A percentile compares a stretch with the other conserved stretches of the same genome.
These are phyloP conservation scores for Rhagoletis pomonella DNA, from an alignment of 1,140 invertebrate genomes.

Conservation along the genomic window DNA sequence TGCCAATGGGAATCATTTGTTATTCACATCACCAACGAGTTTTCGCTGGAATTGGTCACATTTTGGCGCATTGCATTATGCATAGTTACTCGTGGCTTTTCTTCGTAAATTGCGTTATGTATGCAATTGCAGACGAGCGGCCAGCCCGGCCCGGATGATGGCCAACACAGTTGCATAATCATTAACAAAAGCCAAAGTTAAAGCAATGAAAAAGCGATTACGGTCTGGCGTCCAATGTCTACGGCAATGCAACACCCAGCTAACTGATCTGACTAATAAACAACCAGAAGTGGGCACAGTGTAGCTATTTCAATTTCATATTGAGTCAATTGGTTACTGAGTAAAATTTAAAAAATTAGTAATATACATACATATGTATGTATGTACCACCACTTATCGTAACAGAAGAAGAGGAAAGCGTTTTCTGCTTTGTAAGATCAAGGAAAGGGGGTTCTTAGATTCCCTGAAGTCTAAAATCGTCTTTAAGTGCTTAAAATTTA, in stretches of 20 bases:
- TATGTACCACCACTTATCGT: too few species aligned
- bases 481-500: too few species aligned
- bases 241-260: not conserved
- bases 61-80: not conserved
- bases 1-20: not conserved
- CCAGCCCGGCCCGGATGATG: not conserved
- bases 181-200: constrained; percentile 9
- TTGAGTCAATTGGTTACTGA: too few species aligned
- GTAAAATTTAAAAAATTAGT: too few species aligned
- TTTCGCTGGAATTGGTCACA: not conserved
- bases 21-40: not conserved
- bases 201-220: constrained; percentile 26
- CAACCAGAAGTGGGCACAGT: not conserved
- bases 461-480: too few species aligned
- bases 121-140: not conserved
- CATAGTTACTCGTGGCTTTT: not conserved
- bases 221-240: not conserved
- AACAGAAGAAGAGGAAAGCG: too few species aligned
- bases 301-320: not conserved
- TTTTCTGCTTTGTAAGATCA: too few species aligned
- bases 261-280: not conserved
- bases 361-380: too few species aligned
- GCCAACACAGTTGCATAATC: constrained; percentile 24
- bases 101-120: not conserved
- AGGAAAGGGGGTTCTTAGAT: too few species aligned